Evolutionary conservation across 2,888 invertebrate species (phyloP).

Genomic region (Gastrophysa polygoni): DNA sequence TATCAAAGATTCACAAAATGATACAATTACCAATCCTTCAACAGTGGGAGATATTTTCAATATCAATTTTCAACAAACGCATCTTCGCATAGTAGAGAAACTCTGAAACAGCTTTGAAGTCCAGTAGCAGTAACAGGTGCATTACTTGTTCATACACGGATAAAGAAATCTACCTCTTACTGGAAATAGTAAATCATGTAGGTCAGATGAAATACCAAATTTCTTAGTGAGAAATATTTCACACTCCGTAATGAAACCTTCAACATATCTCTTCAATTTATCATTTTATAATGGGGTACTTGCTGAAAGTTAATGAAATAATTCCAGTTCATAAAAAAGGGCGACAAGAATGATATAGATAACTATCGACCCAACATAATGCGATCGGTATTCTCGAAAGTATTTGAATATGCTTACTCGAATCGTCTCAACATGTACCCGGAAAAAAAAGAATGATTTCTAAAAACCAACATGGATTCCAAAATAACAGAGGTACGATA

Average conservation of each 20-base stretch:
- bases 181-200: background rate
- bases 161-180: background rate
- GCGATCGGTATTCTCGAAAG: constrained; percentile 1
- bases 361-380: background rate
- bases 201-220: constrained; percentile 1
- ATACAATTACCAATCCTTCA: background rate
- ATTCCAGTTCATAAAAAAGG: background rate
- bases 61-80: background rate
- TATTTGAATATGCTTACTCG: background rate
- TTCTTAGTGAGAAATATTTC: background rate
- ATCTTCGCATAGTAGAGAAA: background rate
- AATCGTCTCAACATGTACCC: constrained; percentile 5
- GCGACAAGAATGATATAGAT: background rate
- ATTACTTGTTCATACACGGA: background rate
- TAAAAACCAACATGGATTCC: background rate
- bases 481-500: background rate
- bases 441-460: background rate
- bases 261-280: too few relatives aligned
- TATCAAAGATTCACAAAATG: constrained; percentile 1
- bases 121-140: background rate
- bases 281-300: too few relatives aligned
- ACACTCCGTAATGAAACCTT: background rate
- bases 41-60: background rate
- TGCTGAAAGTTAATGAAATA: background rate
- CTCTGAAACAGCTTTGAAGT: background rate